Conservation (phyloP, 2,797 vertebrate genomes). For the Pteronotus mesoamericanus region DNA sequence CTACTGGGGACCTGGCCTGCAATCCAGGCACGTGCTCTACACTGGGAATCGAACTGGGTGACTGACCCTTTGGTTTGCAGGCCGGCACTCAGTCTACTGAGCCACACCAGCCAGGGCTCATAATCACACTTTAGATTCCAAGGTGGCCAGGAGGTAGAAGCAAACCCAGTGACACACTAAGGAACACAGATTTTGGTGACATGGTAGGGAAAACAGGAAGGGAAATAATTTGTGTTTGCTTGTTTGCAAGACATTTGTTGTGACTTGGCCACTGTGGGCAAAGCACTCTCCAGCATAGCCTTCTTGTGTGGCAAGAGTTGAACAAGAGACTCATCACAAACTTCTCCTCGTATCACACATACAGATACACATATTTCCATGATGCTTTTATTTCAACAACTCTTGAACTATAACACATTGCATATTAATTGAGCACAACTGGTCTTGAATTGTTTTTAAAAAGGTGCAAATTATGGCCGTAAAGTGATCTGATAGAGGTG, state of each 20-base stretch:
- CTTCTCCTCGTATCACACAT: not conserved
- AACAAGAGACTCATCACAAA: conserved; percentile 65
- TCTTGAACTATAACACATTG: conserved; percentile 75
- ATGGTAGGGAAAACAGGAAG: conserved; percentile 17
- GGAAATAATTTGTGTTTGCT: conserved; percentile 48
- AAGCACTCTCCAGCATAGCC: conserved; percentile 28
- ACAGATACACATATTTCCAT: conserved; percentile 59
- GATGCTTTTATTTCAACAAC: conserved; percentile 76
- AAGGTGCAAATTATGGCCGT: conserved; percentile 79
- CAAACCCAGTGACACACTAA: conserved; percentile 62
- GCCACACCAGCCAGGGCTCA: no score
- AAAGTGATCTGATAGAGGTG: conserved; percentile 70
- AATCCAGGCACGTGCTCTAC: no score
- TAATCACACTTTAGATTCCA: conserved; percentile 33
- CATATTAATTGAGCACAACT: conserved; percentile 59
- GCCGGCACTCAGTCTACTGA: no score
- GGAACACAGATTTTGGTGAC: conserved; percentile 45
- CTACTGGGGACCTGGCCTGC: no score
- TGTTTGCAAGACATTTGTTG: conserved; percentile 47
- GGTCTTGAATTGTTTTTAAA: conserved; percentile 71
- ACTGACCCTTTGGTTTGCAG: no score
- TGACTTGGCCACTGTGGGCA: not conserved
- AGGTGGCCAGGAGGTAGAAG: conserved; percentile 43
- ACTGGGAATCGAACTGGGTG: no score
- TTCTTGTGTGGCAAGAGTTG: conserved; percentile 48